Evolutionary conservation across 2,797 vertebrate genomes (phyloP).

Genomic region (Pteronotus mesoamericanus): DNA sequence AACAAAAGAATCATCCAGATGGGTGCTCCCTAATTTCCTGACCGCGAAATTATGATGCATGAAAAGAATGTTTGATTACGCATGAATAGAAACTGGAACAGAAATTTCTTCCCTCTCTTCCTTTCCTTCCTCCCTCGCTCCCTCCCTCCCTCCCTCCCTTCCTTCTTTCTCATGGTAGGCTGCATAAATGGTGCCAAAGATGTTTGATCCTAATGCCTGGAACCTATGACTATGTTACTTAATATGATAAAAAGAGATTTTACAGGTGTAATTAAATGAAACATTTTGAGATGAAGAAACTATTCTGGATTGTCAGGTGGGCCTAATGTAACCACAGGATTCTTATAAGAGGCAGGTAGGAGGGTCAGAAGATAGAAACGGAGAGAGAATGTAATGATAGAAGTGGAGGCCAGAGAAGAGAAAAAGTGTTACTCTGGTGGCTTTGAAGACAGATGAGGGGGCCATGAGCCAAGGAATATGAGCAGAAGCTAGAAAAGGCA

Average conservation of each 20-base stretch:
- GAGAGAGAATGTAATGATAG: not conserved
- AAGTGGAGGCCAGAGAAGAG: not conserved
- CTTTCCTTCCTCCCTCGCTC: no score
- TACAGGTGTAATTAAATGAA: not conserved
- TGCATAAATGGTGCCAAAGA: not conserved
- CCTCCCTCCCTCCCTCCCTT: not conserved
- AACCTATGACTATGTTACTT: not conserved
- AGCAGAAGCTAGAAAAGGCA: not conserved
- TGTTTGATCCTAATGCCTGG: not conserved
- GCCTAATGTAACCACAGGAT: not conserved
- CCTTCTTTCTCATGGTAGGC: not conserved
- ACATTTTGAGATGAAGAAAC: not conserved
- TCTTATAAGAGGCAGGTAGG: not conserved
- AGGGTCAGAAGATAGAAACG: not conserved
- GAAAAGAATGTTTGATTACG: not conserved
- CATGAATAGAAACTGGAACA: not conserved
- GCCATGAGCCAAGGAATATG: not conserved
- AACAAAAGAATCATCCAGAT: not conserved
- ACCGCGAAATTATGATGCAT: not conserved
- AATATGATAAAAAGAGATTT: not conserved
- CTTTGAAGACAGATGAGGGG: not conserved
- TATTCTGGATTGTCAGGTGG: not conserved
- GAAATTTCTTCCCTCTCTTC: rapidly evolving
- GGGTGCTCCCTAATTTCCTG: not conserved
- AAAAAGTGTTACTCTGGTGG: not conserved